Evolutionary conservation across 2,113 vertebrate species (phyloP).

Genomic region (Chloropsis hardwickii): DNA sequence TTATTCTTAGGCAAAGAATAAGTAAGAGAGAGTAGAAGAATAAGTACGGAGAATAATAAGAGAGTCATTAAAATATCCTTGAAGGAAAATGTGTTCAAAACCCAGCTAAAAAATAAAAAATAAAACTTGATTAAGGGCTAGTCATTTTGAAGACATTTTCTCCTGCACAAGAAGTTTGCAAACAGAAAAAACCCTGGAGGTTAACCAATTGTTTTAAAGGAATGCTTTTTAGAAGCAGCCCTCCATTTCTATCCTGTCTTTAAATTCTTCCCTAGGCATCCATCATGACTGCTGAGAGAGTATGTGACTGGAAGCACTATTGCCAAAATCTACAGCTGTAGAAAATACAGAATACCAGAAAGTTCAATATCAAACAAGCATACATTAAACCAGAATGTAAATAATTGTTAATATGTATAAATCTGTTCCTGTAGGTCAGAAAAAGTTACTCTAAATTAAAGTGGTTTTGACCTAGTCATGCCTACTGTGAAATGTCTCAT

Average conservation of each 20-base stretch:
- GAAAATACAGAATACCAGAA: neutral
- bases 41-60: neutral
- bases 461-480: neutral
- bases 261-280: neutral
- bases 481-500: neutral
- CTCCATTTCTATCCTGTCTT: neutral
- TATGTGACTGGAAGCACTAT: neutral
- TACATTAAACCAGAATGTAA: neutral
- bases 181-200: neutral
- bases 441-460: neutral
- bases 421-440: neutral
- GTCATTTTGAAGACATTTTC: neutral
- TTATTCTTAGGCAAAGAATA: neutral
- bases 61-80: neutral
- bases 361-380: neutral
- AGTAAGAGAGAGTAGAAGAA: too few species aligned
- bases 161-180: neutral
- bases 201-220: neutral
- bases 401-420: neutral
- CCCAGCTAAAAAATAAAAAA: neutral
- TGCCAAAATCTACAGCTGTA: neutral
- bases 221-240: neutral
- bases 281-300: neutral
- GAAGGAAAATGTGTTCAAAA: neutral
- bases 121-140: neutral